Conservation (phyloP, 2,797 vertebrate species). For the Clarias fuscus region DNA sequence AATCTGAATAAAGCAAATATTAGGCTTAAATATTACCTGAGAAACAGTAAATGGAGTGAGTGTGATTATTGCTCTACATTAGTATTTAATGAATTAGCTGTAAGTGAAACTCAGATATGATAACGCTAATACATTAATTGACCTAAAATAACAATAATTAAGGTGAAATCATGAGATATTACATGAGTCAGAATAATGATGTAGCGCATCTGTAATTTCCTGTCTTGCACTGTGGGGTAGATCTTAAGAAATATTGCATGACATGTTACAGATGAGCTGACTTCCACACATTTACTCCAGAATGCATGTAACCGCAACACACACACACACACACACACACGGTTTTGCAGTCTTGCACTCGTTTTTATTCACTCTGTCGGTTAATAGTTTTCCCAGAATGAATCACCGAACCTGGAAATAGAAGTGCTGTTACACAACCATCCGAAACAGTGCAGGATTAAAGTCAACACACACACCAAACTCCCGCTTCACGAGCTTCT, state of each 20-base stretch:
- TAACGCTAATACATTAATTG: not conserved
- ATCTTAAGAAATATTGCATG: not conserved
- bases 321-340: not conserved
- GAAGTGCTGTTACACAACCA: slow-evolving; percentile 34
- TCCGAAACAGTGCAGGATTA: slow-evolving; percentile 33
- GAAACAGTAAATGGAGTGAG: not conserved
- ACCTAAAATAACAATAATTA: not conserved
- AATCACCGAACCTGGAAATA: slow-evolving; percentile 45
- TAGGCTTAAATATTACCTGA: not conserved
- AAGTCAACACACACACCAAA: slow-evolving; percentile 11
- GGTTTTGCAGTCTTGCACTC: not conserved
- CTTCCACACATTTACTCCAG: not conserved
- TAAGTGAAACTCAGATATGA: not conserved
- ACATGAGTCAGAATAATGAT: not conserved
- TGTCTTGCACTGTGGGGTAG: too few relatives aligned
- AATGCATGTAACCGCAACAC: not conserved
- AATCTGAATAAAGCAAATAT: not conserved
- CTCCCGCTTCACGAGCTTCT: not conserved
- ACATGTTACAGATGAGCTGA: not conserved
- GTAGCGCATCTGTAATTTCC: not conserved
- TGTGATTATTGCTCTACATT: not conserved
- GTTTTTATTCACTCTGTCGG: slow-evolving; percentile 12
- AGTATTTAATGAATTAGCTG: not conserved
- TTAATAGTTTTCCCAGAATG: slow-evolving; percentile 37
- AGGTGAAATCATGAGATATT: not conserved